Percentiles rank a stretch among this genome's conserved stretches.
phyloP scores from a whole-genome alignment of 1,140 invertebrate species.

The Ceratosolen fusciceps region DNA sequence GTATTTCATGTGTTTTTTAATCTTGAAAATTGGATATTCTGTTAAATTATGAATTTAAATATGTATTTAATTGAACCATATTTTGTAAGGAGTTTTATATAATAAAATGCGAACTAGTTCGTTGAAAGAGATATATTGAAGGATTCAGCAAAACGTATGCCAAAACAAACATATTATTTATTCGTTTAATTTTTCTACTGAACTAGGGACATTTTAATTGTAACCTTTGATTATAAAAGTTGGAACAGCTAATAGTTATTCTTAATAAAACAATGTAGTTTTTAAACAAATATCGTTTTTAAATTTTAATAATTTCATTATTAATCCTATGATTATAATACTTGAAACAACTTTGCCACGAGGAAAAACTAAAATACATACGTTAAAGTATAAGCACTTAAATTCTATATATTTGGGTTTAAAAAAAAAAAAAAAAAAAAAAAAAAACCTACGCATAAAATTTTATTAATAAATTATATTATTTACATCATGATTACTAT shows the following conservation, averaged over 20 bases:
- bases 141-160: conserved; percentile 2
- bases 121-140: background rate
- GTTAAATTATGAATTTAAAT: background rate
- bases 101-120: too few relatives aligned
- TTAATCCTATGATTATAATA: background rate
- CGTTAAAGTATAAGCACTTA: background rate
- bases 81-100: background rate
- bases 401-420: too few relatives aligned
- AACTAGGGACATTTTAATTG: background rate
- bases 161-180: background rate
- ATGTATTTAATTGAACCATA: background rate
- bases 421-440: too few relatives aligned
- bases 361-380: background rate
- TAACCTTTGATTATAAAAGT: conserved; percentile 7
- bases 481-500: too few relatives aligned
- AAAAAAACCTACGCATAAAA: too few relatives aligned
- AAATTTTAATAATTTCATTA: background rate
- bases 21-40: background rate
- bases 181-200: background rate
- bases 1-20: background rate
- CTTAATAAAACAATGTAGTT: conserved; percentile 15
- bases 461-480: too few relatives aligned
- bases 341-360: background rate
- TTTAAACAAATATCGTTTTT: background rate
- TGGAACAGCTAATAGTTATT: background rate